phyloP scores from a whole-genome alignment of 2,888 invertebrate genomes.

The Eurytoma adleriae region DNA sequence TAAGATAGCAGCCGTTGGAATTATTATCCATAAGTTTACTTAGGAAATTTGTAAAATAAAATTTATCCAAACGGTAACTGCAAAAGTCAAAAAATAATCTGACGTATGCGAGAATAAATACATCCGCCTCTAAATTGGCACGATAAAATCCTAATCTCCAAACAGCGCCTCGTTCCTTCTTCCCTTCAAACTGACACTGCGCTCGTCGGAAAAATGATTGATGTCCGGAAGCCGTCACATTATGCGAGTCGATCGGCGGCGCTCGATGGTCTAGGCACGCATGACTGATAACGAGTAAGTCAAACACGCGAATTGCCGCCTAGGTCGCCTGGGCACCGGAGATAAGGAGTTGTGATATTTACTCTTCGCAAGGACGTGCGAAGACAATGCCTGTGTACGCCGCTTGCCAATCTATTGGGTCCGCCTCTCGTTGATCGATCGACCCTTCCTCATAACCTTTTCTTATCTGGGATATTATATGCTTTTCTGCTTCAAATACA shows the following conservation, averaged over 20 bases:
- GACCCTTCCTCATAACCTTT: neutral
- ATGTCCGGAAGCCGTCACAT: conserved; percentile 31
- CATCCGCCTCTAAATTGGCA: no score
- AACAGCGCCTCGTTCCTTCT: neutral
- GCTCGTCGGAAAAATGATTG: conserved; percentile 34
- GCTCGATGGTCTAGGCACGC: conserved; percentile 21
- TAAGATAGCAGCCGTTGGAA: no score
- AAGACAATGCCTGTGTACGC: neutral
- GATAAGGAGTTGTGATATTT: conserved; percentile 54
- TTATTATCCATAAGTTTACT: no score
- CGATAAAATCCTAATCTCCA: no score
- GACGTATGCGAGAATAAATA: no score
- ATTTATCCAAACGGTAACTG: no score
- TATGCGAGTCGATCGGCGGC: conserved; percentile 27
- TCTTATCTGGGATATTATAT: no score
- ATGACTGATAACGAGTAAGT: conserved; percentile 52
- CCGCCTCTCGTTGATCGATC: conserved; percentile 3
- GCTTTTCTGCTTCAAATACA: no score
- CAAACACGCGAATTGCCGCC: conserved; percentile 37
- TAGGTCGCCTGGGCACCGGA: conserved; percentile 25
- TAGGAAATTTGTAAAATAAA: no score
- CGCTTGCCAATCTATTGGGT: neutral
- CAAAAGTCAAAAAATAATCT: no score
- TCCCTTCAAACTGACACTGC: neutral
- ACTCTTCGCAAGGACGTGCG: neutral